These are phyloP conservation scores for Toxonevra muliebris DNA, from an alignment of 2,888 invertebrate species.

Conservation along the genomic window DNA sequence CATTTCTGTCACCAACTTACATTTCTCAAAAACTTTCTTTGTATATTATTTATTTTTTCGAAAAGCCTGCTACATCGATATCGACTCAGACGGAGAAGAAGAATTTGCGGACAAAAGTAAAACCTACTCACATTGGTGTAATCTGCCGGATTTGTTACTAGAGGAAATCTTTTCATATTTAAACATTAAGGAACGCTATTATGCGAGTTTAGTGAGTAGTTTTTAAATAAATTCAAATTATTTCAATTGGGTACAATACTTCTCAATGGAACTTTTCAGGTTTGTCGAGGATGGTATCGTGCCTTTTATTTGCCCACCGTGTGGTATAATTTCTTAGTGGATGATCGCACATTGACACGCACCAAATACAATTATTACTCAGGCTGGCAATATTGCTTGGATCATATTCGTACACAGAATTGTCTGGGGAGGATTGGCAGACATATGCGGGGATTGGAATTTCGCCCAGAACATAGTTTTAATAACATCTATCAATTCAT, in stretches of 20 bases:
- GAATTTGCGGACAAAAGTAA: conserved; percentile 60
- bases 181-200: conserved; percentile 75
- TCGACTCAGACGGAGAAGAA: conserved; percentile 62
- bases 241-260: background rate
- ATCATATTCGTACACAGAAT: conserved; percentile 76
- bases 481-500: conserved; percentile 86
- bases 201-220: conserved; percentile 75
- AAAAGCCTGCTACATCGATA: conserved; percentile 67
- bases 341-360: conserved; percentile 78
- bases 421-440: conserved; percentile 76
- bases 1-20: too few relatives aligned
- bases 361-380: conserved; percentile 82
- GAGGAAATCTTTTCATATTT: conserved; percentile 78
- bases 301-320: conserved; percentile 77
- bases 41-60: background rate
- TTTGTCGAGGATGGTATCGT: conserved; percentile 70
- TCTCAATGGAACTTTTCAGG: conserved; percentile 44
- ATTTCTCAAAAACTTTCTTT: too few relatives aligned
- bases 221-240: background rate
- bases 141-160: conserved; percentile 76
- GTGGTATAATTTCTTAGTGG: conserved; percentile 79
- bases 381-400: conserved; percentile 78
- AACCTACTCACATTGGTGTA: conserved; percentile 70
- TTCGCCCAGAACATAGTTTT: conserved; percentile 80
- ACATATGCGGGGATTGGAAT: conserved; percentile 73